phyloP scores from a whole-genome alignment of 2,113 vertebrate genomes.

The Glareola pratincola region DNA sequence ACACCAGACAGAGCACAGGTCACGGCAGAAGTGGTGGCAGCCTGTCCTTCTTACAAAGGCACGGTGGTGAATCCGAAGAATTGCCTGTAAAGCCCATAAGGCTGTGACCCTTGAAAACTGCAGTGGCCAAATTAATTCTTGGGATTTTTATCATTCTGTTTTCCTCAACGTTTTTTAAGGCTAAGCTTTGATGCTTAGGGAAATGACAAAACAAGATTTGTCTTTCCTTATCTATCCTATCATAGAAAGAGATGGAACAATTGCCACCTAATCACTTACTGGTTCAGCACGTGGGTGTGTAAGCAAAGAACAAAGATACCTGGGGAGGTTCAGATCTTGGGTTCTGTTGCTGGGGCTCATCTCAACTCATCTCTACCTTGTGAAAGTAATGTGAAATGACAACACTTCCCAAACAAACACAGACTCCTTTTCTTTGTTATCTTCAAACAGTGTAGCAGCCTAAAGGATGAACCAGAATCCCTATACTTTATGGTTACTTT shows the following conservation, averaged over 20 bases:
- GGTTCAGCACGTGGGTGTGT: neutral
- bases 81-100: neutral
- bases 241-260: neutral
- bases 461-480: neutral
- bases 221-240: neutral
- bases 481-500: neutral
- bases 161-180: neutral
- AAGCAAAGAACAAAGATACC: neutral
- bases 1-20: neutral
- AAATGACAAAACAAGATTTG: neutral
- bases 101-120: neutral
- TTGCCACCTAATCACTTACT: neutral
- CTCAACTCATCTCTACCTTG: neutral
- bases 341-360: neutral
- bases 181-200: neutral
- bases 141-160: neutral
- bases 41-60: neutral
- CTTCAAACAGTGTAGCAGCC: neutral
- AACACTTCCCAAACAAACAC: neutral
- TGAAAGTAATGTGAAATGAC: conserved; percentile 17
- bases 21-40: neutral
- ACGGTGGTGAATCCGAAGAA: neutral
- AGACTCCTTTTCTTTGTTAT: neutral
- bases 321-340: neutral
- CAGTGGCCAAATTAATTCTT: neutral